Conservation (phyloP, 2,797 vertebrate genomes). For the Pempheris klunzingeri region DNA sequence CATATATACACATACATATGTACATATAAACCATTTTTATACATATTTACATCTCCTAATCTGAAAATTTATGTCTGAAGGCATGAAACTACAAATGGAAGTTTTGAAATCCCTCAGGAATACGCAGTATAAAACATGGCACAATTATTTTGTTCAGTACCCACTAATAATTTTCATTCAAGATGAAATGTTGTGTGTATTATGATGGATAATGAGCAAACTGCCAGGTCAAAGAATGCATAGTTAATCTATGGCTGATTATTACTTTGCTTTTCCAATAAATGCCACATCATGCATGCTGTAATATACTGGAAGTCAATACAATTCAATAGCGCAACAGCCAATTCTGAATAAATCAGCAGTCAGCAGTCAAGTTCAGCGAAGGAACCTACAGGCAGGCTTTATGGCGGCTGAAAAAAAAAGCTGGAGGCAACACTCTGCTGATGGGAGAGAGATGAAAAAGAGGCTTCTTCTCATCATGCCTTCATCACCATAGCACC, state of each 20-base stretch:
- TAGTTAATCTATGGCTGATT: constrained; percentile 14
- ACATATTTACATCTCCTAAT: not conserved
- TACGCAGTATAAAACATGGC: not conserved
- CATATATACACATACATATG: too few species aligned
- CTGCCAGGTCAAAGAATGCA: constrained; percentile 8
- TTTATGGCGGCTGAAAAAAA: constrained; percentile 60
- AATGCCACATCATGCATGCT: constrained; percentile 36
- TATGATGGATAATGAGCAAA: not conserved
- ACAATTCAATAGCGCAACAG: constrained; percentile 32
- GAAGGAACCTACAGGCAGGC: constrained; percentile 50
- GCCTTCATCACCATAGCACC: constrained; percentile 69
- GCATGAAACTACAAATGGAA: not conserved
- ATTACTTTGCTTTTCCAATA: constrained; percentile 15
- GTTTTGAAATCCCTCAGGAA: not conserved
- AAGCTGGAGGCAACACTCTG: constrained; percentile 62
- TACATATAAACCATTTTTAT: not conserved
- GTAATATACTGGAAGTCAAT: constrained; percentile 41
- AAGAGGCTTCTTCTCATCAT: constrained; percentile 70
- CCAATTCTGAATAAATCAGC: constrained; percentile 61
- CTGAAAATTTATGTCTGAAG: not conserved
- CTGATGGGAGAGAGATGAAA: constrained; percentile 74
- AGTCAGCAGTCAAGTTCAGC: constrained; percentile 49
- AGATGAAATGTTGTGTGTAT: constrained; percentile 12
- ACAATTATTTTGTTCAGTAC: not conserved
- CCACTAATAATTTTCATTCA: not conserved